Conservation (phyloP, 2,888 invertebrate species). For the Microchrysa polita region DNA sequence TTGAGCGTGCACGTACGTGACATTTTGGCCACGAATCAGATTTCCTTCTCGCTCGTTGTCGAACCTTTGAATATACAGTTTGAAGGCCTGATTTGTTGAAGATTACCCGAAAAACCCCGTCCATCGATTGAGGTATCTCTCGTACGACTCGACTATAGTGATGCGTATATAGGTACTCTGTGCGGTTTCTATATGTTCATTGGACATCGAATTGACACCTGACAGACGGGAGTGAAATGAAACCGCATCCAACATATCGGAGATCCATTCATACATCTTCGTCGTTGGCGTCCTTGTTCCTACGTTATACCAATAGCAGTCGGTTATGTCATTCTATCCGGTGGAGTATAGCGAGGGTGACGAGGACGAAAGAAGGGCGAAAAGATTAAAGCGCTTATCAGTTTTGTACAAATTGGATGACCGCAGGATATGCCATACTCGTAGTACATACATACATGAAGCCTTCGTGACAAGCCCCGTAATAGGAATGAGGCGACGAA, state of each 20-base stretch:
- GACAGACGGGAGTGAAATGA: slow-evolving; percentile 28
- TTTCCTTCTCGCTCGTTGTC: slow-evolving; percentile 23
- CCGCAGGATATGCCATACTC: slow-evolving; percentile 30
- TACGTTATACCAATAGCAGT: too few species aligned
- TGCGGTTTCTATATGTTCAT: slow-evolving; percentile 32
- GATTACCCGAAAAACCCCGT: slow-evolving; percentile 11
- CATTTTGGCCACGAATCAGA: slow-evolving; percentile 19
- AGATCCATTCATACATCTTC: slow-evolving; percentile 15
- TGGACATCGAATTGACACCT: slow-evolving; percentile 39
- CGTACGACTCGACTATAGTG: too few species aligned
- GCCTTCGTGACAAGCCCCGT: background rate
- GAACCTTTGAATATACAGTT: background rate
- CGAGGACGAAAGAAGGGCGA: background rate
- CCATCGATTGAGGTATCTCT: background rate
- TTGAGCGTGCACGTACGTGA: slow-evolving; percentile 10
- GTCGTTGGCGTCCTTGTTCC: background rate
- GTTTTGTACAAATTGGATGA: slow-evolving; percentile 38
- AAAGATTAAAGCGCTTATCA: slow-evolving; percentile 39
- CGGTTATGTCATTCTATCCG: too few species aligned
- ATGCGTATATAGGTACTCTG: background rate
- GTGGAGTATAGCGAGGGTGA: background rate
- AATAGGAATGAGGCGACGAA: background rate
- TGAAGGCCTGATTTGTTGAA: background rate
- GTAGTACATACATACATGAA: too few species aligned
- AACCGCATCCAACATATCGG: slow-evolving; percentile 35